Conservation (phyloP, 2,113 vertebrate species). For the Pelvicachromis taeniatus region DNA sequence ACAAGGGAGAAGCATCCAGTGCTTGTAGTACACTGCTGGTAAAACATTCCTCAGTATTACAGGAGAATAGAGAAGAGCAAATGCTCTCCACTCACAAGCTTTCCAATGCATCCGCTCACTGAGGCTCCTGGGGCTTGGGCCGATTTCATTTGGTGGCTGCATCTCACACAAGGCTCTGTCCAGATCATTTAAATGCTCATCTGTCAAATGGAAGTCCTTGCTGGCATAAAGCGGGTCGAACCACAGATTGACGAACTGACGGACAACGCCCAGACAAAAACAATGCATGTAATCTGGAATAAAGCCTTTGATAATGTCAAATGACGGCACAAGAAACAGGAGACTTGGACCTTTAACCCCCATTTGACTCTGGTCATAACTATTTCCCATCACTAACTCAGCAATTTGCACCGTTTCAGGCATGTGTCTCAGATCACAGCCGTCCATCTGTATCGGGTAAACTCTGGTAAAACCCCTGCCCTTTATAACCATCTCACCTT, state of each 20-base stretch:
- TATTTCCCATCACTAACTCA: neutral
- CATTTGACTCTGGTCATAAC: neutral
- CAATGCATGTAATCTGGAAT: neutral
- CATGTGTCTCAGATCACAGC: neutral
- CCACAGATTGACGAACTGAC: neutral
- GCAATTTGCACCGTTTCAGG: neutral
- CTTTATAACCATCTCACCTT: neutral
- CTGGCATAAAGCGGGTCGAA: neutral
- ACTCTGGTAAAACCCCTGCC: neutral
- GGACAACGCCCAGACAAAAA: neutral
- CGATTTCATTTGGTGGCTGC: neutral
- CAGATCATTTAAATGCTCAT: neutral
- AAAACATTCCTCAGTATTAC: neutral
- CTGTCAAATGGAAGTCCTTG: neutral
- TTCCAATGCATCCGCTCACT: neutral
- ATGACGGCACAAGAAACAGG: neutral
- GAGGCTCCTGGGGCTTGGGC: neutral
- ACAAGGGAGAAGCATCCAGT: neutral
- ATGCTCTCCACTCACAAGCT: neutral
- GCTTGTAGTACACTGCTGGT: neutral
- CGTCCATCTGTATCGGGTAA: neutral
- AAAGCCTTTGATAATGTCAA: neutral
- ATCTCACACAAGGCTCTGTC: neutral
- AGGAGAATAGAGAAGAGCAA: constrained; percentile 1
- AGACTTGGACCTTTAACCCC: neutral